Conservation (phyloP, 2,113 vertebrate species). For the Elephantulus edwardii region DNA sequence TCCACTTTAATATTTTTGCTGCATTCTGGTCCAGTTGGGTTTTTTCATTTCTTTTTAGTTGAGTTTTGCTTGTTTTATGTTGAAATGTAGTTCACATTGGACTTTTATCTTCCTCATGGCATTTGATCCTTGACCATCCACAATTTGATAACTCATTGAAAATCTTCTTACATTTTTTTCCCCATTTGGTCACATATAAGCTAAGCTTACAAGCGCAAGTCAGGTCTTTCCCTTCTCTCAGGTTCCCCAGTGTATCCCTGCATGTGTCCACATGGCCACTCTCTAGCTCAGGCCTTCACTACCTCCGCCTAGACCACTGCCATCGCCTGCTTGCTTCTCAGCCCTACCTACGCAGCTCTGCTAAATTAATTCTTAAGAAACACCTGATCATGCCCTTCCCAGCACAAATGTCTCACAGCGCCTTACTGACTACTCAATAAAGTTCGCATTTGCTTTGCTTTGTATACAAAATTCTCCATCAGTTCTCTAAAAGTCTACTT, state of each 20-base stretch:
- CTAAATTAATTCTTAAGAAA: neutral
- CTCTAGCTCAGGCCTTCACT: neutral
- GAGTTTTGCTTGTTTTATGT: too few relatives aligned
- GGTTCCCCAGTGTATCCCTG: neutral
- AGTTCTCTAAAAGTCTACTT: too few relatives aligned
- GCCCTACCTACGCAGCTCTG: neutral
- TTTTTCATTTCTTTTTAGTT: too few relatives aligned
- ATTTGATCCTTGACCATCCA: neutral
- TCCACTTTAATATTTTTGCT: too few relatives aligned
- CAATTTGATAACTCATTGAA: neutral
- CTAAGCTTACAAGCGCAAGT: neutral
- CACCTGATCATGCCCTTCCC: neutral
- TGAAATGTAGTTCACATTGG: too few relatives aligned
- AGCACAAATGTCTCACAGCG: neutral
- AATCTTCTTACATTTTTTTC: neutral
- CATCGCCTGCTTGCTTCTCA: neutral
- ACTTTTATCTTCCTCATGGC: too few relatives aligned
- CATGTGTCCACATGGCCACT: neutral
- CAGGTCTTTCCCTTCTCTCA: neutral
- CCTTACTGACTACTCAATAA: neutral
- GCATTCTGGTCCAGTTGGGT: too few relatives aligned
- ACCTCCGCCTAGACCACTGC: neutral
- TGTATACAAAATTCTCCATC: neutral
- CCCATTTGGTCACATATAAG: neutral
- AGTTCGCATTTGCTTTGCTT: neutral